These are phyloP conservation scores for Xestia ashworthii DNA, from an alignment of 2,888 invertebrate species.

Conservation along the genomic window DNA sequence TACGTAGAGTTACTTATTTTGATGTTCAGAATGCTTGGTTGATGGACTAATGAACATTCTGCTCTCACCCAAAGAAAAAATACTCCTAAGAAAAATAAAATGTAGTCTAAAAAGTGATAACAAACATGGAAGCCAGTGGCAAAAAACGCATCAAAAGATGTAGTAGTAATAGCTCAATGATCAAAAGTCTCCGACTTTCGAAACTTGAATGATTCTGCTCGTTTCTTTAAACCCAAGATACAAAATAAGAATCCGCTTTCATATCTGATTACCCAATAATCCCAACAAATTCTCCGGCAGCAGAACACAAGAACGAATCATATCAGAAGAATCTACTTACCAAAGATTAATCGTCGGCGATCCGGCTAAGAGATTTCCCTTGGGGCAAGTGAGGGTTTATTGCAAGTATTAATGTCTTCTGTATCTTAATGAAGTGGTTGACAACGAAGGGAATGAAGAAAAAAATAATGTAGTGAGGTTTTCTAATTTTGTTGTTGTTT, in stretches of 20 bases:
- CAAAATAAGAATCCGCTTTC: not conserved
- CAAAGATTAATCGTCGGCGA: conserved; percentile 50
- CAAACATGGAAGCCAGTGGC: not conserved
- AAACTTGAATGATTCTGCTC: not conserved
- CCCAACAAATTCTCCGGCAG: conserved; percentile 17
- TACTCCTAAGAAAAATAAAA: no score
- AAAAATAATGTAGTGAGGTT: not conserved
- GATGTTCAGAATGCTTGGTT: no score
- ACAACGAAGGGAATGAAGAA: conserved; percentile 17
- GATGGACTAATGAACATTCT: no score
- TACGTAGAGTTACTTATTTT: no score
- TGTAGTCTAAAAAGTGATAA: no score
- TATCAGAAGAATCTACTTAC: conserved; percentile 39
- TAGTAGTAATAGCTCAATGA: no score
- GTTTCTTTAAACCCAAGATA: not conserved
- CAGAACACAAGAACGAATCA: conserved; percentile 7
- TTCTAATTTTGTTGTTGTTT: not conserved
- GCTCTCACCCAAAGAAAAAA: no score
- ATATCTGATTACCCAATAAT: conserved; percentile 27
- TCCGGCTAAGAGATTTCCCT: conserved; percentile 53
- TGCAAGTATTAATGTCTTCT: conserved; percentile 44
- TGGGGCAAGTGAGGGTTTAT: conserved; percentile 28
- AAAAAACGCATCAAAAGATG: not conserved
- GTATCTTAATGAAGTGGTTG: conserved; percentile 45
- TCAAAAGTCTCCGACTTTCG: not conserved